Percentiles rank a stretch among this genome's conserved stretches.
Evolutionary conservation across 2,888 invertebrate species (phyloP).

Genomic region (Eupithecia insigniata): DNA sequence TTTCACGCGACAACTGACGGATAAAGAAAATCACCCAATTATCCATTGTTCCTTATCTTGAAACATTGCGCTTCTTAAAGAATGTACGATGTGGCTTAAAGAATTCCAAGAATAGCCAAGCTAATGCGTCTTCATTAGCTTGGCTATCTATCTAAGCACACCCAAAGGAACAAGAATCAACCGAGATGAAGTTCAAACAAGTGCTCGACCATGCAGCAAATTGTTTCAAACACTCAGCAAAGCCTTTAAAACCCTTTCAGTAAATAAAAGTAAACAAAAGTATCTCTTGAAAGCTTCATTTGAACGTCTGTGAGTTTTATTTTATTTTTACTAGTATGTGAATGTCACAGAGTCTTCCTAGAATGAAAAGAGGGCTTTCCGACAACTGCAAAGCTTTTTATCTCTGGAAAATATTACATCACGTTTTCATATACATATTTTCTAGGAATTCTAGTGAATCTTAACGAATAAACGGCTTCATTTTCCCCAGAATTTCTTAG

Average conservation of each 20-base stretch:
- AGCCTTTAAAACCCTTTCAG: constrained; percentile 20
- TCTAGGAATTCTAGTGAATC: background rate
- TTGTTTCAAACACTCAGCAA: constrained; percentile 27
- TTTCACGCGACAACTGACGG: background rate
- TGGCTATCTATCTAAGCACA: constrained; percentile 29
- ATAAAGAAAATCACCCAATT: background rate
- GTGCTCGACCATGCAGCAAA: constrained; percentile 29
- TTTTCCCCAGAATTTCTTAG: background rate
- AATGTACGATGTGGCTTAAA: background rate
- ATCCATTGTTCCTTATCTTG: background rate
- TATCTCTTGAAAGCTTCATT: constrained; percentile 19
- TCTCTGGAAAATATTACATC: background rate
- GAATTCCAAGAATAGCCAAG: constrained; percentile 3
- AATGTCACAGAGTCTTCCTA: constrained; percentile 9
- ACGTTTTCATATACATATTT: background rate
- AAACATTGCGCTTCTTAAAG: background rate
- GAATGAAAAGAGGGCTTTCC: constrained; percentile 14
- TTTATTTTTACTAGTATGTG: constrained; percentile 4
- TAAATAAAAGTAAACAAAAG: constrained; percentile 14
- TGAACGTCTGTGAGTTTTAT: constrained; percentile 6
- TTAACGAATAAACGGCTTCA: background rate
- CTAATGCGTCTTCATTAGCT: no score
- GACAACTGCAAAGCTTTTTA: background rate
- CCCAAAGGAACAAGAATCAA: constrained; percentile 17
- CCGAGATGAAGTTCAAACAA: constrained; percentile 19